These are phyloP conservation scores for Uloborus plumipes DNA, from an alignment of 2,888 invertebrate species.

Conservation along the genomic window DNA sequence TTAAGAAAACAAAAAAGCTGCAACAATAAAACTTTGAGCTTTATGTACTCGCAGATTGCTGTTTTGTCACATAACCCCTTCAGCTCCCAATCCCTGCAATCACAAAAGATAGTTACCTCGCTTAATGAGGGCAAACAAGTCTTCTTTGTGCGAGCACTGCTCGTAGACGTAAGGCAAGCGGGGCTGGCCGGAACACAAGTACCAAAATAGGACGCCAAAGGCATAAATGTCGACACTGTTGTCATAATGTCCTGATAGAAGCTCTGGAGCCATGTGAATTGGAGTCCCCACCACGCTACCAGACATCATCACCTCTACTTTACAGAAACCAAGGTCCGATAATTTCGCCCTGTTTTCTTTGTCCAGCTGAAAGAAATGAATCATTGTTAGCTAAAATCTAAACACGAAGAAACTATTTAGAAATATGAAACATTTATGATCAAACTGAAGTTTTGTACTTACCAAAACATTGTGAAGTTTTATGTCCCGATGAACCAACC, in stretches of 20 bases:
- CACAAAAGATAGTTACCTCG: slow-evolving; percentile 76
- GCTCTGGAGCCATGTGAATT: slow-evolving; percentile 91
- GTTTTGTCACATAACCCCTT: too few species aligned
- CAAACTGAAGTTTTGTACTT: neutral
- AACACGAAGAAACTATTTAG: neutral
- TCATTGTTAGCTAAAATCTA: neutral
- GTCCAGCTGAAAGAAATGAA: slow-evolving; percentile 76
- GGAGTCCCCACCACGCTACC: slow-evolving; percentile 90
- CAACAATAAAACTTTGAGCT: too few species aligned
- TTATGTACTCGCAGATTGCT: too few species aligned
- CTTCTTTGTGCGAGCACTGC: slow-evolving; percentile 86
- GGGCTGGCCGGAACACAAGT: slow-evolving; percentile 86
- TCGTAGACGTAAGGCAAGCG: slow-evolving; percentile 84
- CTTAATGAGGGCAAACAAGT: slow-evolving; percentile 85
- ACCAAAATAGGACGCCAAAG: slow-evolving; percentile 91
- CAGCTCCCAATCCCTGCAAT: too few species aligned
- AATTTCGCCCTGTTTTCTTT: slow-evolving; percentile 80
- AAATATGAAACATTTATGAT: neutral
- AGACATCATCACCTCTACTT: slow-evolving; percentile 89
- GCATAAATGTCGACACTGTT: slow-evolving; percentile 89
- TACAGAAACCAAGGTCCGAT: slow-evolving; percentile 91
- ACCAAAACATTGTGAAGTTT: slow-evolving; percentile 59
- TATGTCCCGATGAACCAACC: slow-evolving; percentile 55
- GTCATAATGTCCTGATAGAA: slow-evolving; percentile 84
- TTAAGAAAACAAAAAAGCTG: too few species aligned